These are phyloP conservation scores for Mystacornis crossleyi DNA, from an alignment of 2,113 vertebrate genomes.

Conservation along the genomic window DNA sequence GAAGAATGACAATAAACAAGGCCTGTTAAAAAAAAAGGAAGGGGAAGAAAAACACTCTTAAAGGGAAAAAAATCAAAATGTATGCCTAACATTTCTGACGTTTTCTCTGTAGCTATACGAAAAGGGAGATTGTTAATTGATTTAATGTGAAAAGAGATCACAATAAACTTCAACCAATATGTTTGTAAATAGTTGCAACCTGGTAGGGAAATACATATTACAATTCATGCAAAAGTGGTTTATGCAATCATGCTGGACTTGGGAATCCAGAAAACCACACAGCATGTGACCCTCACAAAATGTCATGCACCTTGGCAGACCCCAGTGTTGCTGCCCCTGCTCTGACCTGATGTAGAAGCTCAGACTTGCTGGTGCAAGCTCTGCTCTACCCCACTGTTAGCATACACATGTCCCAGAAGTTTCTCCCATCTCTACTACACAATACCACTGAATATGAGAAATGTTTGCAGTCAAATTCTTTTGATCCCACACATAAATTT, in stretches of 20 bases:
- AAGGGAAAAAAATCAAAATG: neutral
- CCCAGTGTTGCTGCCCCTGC: neutral
- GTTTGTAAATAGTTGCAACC: neutral
- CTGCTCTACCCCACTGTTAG: neutral
- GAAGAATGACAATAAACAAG: neutral
- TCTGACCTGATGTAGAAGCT: neutral
- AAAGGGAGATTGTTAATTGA: neutral
- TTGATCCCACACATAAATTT: neutral
- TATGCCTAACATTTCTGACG: neutral
- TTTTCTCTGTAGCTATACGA: neutral
- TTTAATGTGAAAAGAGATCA: neutral
- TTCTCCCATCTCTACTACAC: neutral
- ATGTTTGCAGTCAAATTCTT: neutral
- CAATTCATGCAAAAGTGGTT: neutral
- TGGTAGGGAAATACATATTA: neutral
- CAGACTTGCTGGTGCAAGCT: neutral
- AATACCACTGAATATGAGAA: neutral
- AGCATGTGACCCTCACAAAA: neutral
- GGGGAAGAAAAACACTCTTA: neutral
- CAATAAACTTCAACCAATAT: neutral
- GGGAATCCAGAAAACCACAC: neutral
- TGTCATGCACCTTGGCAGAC: neutral
- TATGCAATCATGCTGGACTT: neutral
- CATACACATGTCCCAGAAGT: neutral
- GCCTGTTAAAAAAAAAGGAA: neutral